These are phyloP conservation scores for Drosophila nr. perissopoda DNA, from an alignment of 2,888 invertebrate species.

Conservation along the genomic window DNA sequence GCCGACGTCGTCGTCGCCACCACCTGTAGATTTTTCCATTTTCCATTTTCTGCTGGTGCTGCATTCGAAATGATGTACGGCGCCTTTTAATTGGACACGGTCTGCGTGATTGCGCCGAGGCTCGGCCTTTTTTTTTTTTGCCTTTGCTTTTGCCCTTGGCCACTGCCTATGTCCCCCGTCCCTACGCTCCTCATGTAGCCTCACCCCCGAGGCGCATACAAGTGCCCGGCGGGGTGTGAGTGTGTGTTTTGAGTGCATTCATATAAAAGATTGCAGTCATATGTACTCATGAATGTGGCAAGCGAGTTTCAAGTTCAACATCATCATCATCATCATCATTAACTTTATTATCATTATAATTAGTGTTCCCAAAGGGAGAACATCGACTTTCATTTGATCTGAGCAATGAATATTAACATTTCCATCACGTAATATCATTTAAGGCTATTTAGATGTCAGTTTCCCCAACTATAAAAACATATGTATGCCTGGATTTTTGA, in stretches of 20 bases:
- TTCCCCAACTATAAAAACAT: neutral
- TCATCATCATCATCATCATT: conserved; percentile 24
- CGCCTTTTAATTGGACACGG: conserved; percentile 81
- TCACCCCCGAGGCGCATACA: conserved; percentile 32
- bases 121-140: conserved; percentile 24
- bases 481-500: neutral
- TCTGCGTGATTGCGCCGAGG: conserved; percentile 69
- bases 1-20: conserved; percentile 33
- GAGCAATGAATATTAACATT: neutral
- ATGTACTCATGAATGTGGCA: conserved; percentile 20
- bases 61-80: conserved; percentile 77
- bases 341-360: conserved; percentile 13
- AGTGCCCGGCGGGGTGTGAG: conserved; percentile 34
- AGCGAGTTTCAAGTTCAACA: conserved; percentile 61
- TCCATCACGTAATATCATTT: neutral
- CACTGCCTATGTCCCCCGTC: neutral
- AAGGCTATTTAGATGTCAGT: neutral
- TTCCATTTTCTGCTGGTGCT: conserved; percentile 57
- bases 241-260: conserved; percentile 34
- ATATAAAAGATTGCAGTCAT: conserved; percentile 15
- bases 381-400: neutral
- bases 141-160: conserved; percentile 2
- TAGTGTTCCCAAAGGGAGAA: neutral
- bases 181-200: neutral
- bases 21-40: conserved; percentile 35